Evolutionary conservation across 2,113 vertebrate species (phyloP).

Genomic region (Chelonoidis abingdonii): DNA sequence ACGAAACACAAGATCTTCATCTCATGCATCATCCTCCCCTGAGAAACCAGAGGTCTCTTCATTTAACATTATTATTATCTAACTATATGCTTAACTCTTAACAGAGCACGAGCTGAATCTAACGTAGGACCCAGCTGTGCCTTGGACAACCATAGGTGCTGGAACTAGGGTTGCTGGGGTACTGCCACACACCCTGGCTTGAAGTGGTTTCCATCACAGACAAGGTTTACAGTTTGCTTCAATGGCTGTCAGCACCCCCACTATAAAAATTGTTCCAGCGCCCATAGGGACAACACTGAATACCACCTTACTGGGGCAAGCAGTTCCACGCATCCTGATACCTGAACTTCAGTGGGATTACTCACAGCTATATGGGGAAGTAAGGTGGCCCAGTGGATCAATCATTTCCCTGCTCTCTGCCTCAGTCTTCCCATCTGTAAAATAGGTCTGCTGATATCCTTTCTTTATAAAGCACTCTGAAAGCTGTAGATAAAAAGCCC

Average conservation of each 20-base stretch:
- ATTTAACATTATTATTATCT: not conserved
- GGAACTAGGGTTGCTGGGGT: too few relatives aligned
- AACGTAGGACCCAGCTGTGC: not conserved
- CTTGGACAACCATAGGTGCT: too few relatives aligned
- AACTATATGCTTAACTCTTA: constrained; percentile 48
- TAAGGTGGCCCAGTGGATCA: too few relatives aligned
- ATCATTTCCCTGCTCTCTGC: fast-evolving
- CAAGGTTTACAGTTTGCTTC: too few relatives aligned
- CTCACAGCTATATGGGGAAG: not conserved
- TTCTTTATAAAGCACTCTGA: not conserved
- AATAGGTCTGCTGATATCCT: fast-evolving
- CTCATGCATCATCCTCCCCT: constrained; percentile 23
- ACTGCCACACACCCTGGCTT: too few relatives aligned
- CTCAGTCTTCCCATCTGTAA: constrained; percentile 21
- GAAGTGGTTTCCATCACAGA: too few relatives aligned
- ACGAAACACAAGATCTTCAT: constrained; percentile 9
- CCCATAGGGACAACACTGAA: not conserved
- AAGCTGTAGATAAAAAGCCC: not conserved
- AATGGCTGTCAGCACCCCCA: too few relatives aligned
- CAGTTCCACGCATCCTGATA: too few relatives aligned
- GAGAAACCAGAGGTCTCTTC: constrained; percentile 12
- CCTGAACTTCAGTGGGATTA: not conserved
- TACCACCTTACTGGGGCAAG: not conserved
- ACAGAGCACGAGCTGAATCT: not conserved
- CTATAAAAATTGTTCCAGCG: too few relatives aligned